Percentiles rank a stretch among this genome's conserved stretches.
These are phyloP conservation scores for Drosophila anceps DNA, from an alignment of 2,888 invertebrate genomes.

Conservation along the genomic window DNA sequence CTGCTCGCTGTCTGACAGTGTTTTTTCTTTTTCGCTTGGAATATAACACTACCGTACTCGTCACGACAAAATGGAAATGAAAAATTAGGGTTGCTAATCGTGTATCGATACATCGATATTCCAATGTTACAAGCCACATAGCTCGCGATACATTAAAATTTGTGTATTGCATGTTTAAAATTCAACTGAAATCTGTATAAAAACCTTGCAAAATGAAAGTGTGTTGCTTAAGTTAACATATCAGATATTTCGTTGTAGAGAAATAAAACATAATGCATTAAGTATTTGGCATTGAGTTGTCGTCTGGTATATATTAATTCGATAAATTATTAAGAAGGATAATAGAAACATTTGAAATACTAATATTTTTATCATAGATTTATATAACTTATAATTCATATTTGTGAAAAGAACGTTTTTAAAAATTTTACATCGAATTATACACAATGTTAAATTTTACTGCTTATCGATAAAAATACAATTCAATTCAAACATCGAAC, in stretches of 20 bases:
- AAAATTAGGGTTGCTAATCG: conserved; percentile 39
- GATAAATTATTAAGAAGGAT: background rate
- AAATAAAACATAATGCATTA: background rate
- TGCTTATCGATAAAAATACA: conserved; percentile 1
- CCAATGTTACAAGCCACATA: background rate
- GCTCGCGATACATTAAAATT: conserved; percentile 12
- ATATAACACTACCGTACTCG: conserved; percentile 71
- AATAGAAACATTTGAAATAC: background rate
- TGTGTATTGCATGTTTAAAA: background rate
- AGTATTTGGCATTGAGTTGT: background rate
- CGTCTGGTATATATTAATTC: background rate
- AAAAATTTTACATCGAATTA: background rate
- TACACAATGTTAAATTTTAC: background rate
- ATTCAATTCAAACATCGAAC: conserved; percentile 1
- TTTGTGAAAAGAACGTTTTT: background rate
- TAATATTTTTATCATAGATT: background rate
- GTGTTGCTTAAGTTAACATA: background rate
- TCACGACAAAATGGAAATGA: conserved; percentile 67
- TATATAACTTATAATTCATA: background rate
- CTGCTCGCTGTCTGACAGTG: conserved; percentile 73
- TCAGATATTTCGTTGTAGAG: background rate
- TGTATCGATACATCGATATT: conserved; percentile 56
- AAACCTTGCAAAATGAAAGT: background rate
- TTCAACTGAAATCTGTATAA: background rate
- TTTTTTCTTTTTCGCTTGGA: conserved; percentile 77